Evolutionary conservation across 2,797 vertebrate genomes (phyloP).

Genomic region (Peromyscus eremicus): DNA sequence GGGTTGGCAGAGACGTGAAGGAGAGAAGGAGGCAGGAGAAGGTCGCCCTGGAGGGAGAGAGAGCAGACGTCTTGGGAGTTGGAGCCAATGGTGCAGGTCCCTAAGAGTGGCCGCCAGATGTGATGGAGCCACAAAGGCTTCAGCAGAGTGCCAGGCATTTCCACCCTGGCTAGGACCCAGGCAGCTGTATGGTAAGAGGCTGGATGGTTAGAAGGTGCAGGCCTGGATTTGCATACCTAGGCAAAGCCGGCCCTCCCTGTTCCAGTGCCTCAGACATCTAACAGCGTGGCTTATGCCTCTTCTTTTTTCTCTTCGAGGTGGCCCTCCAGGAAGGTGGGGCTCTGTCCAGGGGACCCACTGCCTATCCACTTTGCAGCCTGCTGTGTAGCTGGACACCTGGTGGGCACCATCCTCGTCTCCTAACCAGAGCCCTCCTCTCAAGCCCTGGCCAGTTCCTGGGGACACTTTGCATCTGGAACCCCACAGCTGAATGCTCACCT

Average conservation of each 20-base stretch:
- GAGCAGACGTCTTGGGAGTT: background rate
- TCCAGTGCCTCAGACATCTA: background rate
- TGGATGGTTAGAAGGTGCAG: background rate
- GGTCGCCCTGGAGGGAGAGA: background rate
- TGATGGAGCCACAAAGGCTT: background rate
- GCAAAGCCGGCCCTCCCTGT: background rate
- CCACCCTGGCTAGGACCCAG: background rate
- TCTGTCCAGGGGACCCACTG: background rate
- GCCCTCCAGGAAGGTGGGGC: background rate
- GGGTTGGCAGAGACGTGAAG: background rate
- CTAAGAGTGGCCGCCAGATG: background rate
- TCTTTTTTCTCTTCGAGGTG: background rate
- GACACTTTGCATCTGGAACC: background rate
- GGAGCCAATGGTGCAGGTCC: background rate
- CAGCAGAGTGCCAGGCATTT: too few relatives aligned
- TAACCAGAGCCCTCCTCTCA: background rate
- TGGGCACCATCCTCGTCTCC: background rate
- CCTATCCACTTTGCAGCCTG: background rate
- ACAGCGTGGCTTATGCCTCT: background rate
- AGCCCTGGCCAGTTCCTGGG: background rate
- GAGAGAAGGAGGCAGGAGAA: background rate
- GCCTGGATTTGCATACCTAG: background rate
- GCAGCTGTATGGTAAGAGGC: background rate
- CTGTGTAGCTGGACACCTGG: background rate
- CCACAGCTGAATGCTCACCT: background rate